Evolutionary conservation across 2,113 vertebrate species (phyloP), one percentile per base, ranked within the genome.

Genomic region (Platysternon megacephalum): DNA sequence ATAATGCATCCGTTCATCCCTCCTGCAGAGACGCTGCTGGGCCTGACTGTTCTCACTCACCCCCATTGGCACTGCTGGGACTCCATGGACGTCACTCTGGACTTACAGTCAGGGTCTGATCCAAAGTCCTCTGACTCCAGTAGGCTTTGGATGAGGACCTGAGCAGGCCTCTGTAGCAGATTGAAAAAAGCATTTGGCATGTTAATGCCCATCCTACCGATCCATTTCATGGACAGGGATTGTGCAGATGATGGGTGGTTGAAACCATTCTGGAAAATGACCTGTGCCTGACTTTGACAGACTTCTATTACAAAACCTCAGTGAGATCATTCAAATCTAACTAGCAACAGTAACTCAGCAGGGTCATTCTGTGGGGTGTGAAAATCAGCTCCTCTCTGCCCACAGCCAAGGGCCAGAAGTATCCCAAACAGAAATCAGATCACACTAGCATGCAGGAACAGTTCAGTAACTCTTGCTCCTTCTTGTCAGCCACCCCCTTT

Each of bases 141-240:
- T 8, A 0, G 32, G 29, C n/a, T 11, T 29, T 3, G 1, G 21
- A 65, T 19, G 61, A 17, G 7, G 2, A 4, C 58, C 28, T 28
- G 3, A 49, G 55, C 16, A 61, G 53, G 22, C 21, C 22, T 48
- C 44, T 0, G 35, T 0, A 2, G 6, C 84, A 42, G 39, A 42
- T 42, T 39, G 6, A 74, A 74, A 51, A 74, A 6, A 6, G 2
- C 4, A 29, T 11, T 39, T 2, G 8, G 32, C 24, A 11, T 2
- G 28, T 39, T 1, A 8, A 3, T 17, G n/a, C 1, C 35, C 1
- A 28, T 82, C 46, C 3, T 1, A 52, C 44, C 26, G 3, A 0
- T 4, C 26, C 2, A 2, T 12, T 78, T 26, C 61, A 2, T 1
- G 2, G 3, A 76, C 22, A 26, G 49, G 35, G 44, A 28, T 35